Percentiles rank a stretch among this genome's conserved stretches.
phyloP scores from a whole-genome alignment of 2,113 vertebrate species.

The Nyctereutes procyonoides region DNA sequence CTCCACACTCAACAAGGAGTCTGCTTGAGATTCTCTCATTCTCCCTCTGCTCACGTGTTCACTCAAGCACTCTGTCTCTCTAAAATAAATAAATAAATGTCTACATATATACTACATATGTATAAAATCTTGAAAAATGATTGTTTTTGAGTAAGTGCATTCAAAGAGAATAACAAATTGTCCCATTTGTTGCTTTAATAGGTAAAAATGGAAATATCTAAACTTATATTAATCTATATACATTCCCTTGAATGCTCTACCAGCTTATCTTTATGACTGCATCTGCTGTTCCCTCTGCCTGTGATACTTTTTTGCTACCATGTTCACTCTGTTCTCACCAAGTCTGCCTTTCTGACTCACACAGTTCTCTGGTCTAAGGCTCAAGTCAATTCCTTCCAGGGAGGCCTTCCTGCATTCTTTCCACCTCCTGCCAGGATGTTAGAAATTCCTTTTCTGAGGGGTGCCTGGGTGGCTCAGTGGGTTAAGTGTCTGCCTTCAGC shows the following conservation, averaged over 20 bases:
- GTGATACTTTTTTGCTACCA: neutral
- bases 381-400: neutral
- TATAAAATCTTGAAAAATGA: neutral
- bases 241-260: too few species aligned
- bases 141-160: neutral
- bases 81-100: neutral
- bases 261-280: accelerated
- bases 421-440: neutral
- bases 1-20: neutral
- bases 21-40: neutral
- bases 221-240: neutral
- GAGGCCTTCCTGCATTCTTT: neutral
- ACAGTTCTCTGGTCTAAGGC: neutral
- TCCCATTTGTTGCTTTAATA: neutral
- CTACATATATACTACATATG: neutral
- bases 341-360: accelerated
- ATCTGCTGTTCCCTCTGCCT: neutral
- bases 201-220: neutral
- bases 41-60: neutral
- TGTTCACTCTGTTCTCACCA: neutral
- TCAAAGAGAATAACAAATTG: neutral
- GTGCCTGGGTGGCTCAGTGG: too few species aligned
- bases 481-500: too few species aligned
- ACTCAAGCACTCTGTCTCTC: neutral
- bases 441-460: neutral